phyloP scores from a whole-genome alignment of 2,888 invertebrate species.

The Chironomus riparius region DNA sequence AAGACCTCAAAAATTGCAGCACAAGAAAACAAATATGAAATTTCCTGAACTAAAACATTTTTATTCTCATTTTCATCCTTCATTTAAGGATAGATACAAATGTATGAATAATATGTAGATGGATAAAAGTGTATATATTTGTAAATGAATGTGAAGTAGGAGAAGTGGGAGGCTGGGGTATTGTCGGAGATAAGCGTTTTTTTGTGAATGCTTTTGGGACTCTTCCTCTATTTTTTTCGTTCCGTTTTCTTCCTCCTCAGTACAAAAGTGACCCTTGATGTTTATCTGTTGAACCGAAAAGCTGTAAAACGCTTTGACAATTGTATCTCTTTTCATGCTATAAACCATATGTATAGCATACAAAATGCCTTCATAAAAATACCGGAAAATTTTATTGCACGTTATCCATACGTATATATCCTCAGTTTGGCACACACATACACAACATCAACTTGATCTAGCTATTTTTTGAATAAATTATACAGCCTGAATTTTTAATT shows the following conservation, averaged over 20 bases:
- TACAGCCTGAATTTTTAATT: slow-evolving; percentile 1
- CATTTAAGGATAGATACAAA: no score
- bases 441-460: neutral
- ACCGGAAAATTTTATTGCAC: neutral
- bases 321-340: neutral
- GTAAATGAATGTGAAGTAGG: no score
- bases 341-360: neutral
- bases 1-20: no score
- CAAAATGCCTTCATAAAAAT: neutral
- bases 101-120: no score
- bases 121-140: no score
- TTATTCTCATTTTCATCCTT: no score
- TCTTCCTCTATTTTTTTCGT: neutral
- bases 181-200: neutral
- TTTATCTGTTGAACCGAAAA: slow-evolving; percentile 2
- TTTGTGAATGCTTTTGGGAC: neutral
- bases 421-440: no score
- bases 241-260: neutral
- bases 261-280: slow-evolving; percentile 1
- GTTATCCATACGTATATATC: no score
- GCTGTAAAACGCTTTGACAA: slow-evolving; percentile 10
- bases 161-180: neutral
- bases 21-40: no score
- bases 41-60: no score
- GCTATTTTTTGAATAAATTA: slow-evolving; percentile 2